Conservation (phyloP, 92 coral and sea anemone genomes). For the Bergia sp. region DNA sequence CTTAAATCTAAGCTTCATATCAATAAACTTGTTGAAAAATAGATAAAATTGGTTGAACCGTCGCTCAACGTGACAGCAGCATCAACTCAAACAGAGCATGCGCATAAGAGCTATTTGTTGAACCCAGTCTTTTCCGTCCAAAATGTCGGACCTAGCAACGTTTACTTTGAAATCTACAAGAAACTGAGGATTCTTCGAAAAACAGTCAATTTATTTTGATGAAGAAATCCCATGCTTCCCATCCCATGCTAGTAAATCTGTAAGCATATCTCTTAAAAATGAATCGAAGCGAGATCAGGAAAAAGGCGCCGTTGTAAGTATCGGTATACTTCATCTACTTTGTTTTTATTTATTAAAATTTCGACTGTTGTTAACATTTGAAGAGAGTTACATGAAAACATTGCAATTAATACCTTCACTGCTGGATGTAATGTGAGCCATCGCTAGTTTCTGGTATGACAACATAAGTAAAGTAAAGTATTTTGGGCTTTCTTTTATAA, state of each 20-base stretch:
- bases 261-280: conserved; percentile 31
- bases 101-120: background rate
- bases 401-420: no score
- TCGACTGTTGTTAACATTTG: background rate
- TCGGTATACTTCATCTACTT: background rate
- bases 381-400: background rate
- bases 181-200: conserved; percentile 8
- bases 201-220: background rate
- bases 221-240: background rate
- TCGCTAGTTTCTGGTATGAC: no score
- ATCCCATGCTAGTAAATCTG: background rate
- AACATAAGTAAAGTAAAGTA: no score
- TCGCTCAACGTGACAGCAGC: conserved; percentile 1
- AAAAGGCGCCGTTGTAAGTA: conserved; percentile 76
- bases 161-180: conserved; percentile 44
- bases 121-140: conserved; percentile 37
- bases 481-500: no score
- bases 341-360: background rate
- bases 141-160: conserved; percentile 74
- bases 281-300: conserved; percentile 85
- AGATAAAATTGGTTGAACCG: background rate
- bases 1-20: conserved; percentile 51
- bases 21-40: no score
- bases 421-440: background rate
- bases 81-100: background rate